Conservation (phyloP, 2,797 vertebrate species). For the Muscicapa comitata region DNA sequence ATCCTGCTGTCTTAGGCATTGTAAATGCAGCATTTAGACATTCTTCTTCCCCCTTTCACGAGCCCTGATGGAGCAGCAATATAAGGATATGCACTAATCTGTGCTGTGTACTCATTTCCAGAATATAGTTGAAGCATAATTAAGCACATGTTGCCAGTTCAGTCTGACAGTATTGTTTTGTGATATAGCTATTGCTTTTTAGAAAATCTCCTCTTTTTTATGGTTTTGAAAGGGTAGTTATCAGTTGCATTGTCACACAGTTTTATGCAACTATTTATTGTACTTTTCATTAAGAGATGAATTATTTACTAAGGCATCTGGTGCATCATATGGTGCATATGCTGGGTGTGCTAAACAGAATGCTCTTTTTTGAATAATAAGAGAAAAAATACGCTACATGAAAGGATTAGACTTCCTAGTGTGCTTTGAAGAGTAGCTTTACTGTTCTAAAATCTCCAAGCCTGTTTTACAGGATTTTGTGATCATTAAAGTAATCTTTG, state of each 20-base stretch:
- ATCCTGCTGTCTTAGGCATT: background rate
- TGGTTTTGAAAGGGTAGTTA: background rate
- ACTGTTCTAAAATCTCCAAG: background rate
- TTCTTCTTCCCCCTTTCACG: background rate
- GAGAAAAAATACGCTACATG: background rate
- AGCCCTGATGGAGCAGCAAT: background rate
- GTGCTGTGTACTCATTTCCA: background rate
- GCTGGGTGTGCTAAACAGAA: conserved; percentile 25
- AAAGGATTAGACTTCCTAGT: conserved; percentile 3
- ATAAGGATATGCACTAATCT: background rate
- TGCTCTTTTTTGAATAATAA: conserved; percentile 12
- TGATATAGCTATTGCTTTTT: background rate
- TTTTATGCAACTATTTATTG: conserved; percentile 38
- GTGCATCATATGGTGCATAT: conserved; percentile 15
- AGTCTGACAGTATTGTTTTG: conserved; percentile 8
- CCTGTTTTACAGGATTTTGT: conserved; percentile 6
- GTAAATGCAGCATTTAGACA: background rate
- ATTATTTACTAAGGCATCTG: conserved; percentile 61
- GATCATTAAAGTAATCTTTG: conserved; percentile 3
- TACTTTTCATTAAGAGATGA: conserved; percentile 41
- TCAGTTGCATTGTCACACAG: background rate
- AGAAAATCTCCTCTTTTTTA: background rate
- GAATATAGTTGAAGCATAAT: background rate
- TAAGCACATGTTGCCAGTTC: background rate
- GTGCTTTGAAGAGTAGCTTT: conserved; percentile 2